Conservation (phyloP, 2,113 vertebrate genomes). For the Tamias sibiricus region DNA sequence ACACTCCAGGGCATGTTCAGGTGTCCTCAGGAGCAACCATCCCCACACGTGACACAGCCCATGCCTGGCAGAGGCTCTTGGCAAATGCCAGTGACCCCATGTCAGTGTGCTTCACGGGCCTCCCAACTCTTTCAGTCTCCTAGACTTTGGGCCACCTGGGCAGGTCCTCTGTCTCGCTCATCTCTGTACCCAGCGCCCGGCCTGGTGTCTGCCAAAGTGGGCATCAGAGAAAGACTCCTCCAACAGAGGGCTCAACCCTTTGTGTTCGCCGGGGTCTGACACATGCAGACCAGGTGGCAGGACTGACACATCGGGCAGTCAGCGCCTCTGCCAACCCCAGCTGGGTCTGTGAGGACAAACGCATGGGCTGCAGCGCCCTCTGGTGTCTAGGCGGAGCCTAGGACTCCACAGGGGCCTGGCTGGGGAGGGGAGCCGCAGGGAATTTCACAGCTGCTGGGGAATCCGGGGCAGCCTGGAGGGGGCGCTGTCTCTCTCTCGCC, state of each 20-base stretch:
- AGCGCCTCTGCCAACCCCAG: neutral
- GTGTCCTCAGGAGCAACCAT: neutral
- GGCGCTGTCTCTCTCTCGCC: neutral
- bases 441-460: no score
- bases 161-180: neutral
- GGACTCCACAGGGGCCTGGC: neutral
- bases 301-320: rapidly evolving
- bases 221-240: neutral
- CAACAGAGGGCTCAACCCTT: neutral
- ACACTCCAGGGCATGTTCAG: rapidly evolving
- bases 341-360: neutral
- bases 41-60: rapidly evolving
- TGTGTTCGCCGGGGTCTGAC: neutral
- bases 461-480: neutral
- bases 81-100: rapidly evolving
- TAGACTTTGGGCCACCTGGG: neutral
- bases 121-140: rapidly evolving
- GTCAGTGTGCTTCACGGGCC: rapidly evolving
- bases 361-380: conserved; percentile 48
- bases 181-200: neutral
- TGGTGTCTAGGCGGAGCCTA: neutral
- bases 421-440: neutral
- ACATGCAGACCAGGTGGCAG: rapidly evolving
- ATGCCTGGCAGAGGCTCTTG: rapidly evolving
- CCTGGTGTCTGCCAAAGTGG: rapidly evolving